Evolutionary conservation across 1,140 invertebrate species (phyloP), one percentile per base, ranked within the genome.

Genomic region (Brachionus rubens): DNA sequence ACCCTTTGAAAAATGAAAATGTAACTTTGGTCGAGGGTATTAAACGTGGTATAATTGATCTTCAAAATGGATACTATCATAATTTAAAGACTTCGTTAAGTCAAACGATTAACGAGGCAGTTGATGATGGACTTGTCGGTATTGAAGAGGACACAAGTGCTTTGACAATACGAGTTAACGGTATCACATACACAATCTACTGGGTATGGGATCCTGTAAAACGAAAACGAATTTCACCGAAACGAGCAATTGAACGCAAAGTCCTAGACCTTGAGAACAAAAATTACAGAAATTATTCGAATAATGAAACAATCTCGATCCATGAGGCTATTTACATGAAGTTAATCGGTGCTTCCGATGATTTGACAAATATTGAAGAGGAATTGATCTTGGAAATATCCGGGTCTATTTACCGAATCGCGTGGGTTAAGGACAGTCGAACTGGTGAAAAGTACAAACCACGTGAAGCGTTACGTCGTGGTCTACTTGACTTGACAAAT

Each of bases 1-100:
- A 78, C 19, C 78, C 80, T 65, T 33, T 52, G 1, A 76, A 77
- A 46, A 54, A 70, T n/a, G 48, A 77, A 24, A 33, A 59, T 40
- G 83, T 92, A 1, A 89, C 89, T 28, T 84, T 91, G 3, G 86
- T 87, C 80, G 87, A 91, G 80, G 91, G 90, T n/a, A 80, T 92
- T 3, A 85, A 90, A 48, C 88, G 86, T 79, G 90, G 90, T 62
- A 81, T 91, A 81, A 86, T 94, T 78, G 90, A 94, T 84, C 87
- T 91, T 75, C 87, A 89, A 79, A 90, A 89, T 70, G 91, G 91
- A 78, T 33, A 24, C 5, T 76, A 77, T 56, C 36, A 76, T n/a
- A 54, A 78, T 50, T 56, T 70, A n/a, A 47, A 46, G 19, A 77
- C 77, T 16, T 54, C 36, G 21, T 16, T 46, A n/a, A 52, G 54